These are phyloP conservation scores for Entomyzon cyanotis DNA, from an alignment of 2,113 vertebrate species.

Conservation along the genomic window DNA sequence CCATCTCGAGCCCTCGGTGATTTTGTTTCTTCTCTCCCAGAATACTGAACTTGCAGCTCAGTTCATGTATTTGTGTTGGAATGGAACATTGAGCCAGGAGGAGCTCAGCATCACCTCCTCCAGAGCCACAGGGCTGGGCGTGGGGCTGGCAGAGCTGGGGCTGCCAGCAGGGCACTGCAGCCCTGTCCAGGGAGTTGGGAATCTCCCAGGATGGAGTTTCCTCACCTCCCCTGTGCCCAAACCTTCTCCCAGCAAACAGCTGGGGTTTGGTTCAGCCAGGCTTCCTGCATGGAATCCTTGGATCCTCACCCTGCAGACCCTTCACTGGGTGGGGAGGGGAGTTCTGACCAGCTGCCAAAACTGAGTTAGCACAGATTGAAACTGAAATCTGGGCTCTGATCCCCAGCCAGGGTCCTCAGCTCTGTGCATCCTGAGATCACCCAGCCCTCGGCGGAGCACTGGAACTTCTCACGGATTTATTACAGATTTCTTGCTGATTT, in stretches of 20 bases:
- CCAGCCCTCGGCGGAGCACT: fast-evolving
- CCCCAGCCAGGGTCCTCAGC: background rate
- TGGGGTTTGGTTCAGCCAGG: fast-evolving
- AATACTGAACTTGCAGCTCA: background rate
- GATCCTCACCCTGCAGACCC: background rate
- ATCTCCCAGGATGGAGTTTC: background rate
- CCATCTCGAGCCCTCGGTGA: background rate
- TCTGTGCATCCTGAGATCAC: background rate
- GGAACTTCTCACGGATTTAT: background rate
- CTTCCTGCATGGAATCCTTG: background rate
- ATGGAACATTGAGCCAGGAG: fast-evolving
- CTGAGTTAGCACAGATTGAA: too few relatives aligned
- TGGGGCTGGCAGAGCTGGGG: background rate
- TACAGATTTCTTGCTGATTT: background rate
- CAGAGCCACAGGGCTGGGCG: background rate
- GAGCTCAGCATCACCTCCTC: fast-evolving
- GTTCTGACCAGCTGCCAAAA: background rate
- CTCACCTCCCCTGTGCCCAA: fast-evolving
- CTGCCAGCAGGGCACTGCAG: background rate
- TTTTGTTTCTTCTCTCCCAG: background rate
- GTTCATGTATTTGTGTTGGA: fast-evolving
- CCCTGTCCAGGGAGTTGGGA: fast-evolving
- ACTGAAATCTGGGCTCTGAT: too few relatives aligned
- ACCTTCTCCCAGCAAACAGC: fast-evolving
- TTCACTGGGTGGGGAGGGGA: fast-evolving